Percentiles rank a stretch among this genome's conserved stretches.
Conservation (phyloP, 2,888 invertebrate genomes). For the Uropetala carovei region DNA sequence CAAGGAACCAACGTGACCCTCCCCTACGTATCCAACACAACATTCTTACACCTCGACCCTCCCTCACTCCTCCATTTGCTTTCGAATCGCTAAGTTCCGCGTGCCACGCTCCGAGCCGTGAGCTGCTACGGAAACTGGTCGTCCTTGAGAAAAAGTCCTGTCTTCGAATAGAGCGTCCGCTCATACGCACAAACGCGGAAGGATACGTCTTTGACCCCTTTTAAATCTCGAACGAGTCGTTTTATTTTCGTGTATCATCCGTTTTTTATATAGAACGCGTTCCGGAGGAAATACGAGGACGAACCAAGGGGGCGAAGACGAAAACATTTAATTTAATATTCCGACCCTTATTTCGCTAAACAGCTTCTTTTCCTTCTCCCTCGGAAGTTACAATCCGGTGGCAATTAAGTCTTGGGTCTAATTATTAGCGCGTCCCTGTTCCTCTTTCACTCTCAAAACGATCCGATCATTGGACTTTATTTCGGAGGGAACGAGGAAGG, state of each 20-base stretch:
- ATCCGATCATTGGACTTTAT: background rate
- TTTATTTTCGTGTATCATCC: background rate
- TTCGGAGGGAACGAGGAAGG: background rate
- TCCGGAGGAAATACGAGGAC: too few relatives aligned
- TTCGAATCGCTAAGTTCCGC: background rate
- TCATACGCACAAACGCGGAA: background rate
- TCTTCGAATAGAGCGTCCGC: constrained; percentile 29
- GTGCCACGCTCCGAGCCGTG: background rate
- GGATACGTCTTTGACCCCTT: constrained; percentile 35
- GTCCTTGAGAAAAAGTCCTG: constrained; percentile 27
- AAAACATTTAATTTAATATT: too few relatives aligned
- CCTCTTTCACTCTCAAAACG: too few relatives aligned
- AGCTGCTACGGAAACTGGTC: background rate
- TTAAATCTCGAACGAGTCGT: background rate
- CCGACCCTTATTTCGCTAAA: too few relatives aligned
- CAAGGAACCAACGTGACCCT: too few relatives aligned
- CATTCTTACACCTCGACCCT: background rate
- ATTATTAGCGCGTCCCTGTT: too few relatives aligned
- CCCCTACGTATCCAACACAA: too few relatives aligned
- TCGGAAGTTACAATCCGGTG: too few relatives aligned
- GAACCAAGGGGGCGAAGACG: too few relatives aligned
- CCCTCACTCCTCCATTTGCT: background rate
- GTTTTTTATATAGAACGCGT: too few relatives aligned
- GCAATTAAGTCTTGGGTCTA: too few relatives aligned
- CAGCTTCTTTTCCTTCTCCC: too few relatives aligned